Evolutionary conservation across 1,140 invertebrate species (phyloP), one percentile per base, ranked within the genome.

Genomic region (Drosophila navojoa): DNA sequence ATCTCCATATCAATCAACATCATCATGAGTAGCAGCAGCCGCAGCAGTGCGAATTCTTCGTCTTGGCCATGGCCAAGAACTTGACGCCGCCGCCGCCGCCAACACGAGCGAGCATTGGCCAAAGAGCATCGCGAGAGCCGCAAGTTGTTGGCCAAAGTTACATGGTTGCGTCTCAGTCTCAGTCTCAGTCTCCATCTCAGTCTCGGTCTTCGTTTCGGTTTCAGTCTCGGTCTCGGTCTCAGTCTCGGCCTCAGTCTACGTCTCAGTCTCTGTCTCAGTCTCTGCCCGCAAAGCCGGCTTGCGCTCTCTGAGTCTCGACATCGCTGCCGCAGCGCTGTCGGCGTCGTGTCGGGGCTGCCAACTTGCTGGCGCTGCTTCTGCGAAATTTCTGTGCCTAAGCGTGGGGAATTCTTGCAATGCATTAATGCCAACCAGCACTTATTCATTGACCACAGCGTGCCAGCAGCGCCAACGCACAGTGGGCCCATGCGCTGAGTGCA

Each of bases 21-120:
- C 60, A 64, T 62, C 73, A 53, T 58, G 29, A 54, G 16, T 35
- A 50, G 35, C 54, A 44, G 58, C 35, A 25, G 49, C 49, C 10
- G 53, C 19, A 62, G 49, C 77, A 73, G 71, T 62, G 72, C 84
- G 59, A 87, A 89, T 76, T 78, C 63, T 77, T 79, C 79, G 64
- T 72, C 50, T 61, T 81, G 82, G 78, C 77, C 77, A 81, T 86
- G 81, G 77, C 81, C 77, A 86, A 86, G 82, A 86, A 86, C 81
- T 87, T 86, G 82, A 81, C 81, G 67, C 53, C 57, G 64, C 44
- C 55, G 60, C 57, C 49, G 32, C 66, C 64, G 60, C 47, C 58
- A 57, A 53, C 66, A 77, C 76, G 71, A 76, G 63, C 76, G 71
- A 76, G 62, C 72, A 76, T 78, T 71, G 73, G 74, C 76, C 78